Base-by-base conservation (phyloP, 1,140 invertebrate species). In the Periplaneta americana region DNA sequence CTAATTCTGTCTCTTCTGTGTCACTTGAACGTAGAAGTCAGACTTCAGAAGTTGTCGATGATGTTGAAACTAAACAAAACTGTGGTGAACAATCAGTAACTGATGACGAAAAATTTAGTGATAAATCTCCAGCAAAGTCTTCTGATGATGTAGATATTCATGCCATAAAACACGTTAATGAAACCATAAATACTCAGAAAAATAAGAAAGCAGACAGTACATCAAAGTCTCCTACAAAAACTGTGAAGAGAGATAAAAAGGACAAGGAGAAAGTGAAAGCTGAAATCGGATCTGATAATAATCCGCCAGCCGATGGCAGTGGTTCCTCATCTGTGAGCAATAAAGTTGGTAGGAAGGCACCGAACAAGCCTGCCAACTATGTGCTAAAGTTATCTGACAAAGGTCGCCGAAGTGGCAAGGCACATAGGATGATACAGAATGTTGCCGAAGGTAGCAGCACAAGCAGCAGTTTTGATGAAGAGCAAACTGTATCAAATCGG, bases 381-480 rank as follows among this genome's bases (percentile, higher is more conserved):
- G n/a, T 34, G 15, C 33, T 81, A n/a, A 76, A 36, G 18, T 66
- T 81, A 22, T 33, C 74, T 22, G 80, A 81, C 10, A 81, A 81
- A 37, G 34, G 79, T 36, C 76, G 28, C 34, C 79, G 79, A 34
- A 81, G 39, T 57, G 80, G 80, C 18, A 37, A 75, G 33, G 80
- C 80, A n/a, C 80, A 81, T n/a, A 76, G 80, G n/a, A 34, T 81
- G 34, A 36, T 77, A 18, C 76, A 37, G 3, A 78, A 66, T 66
- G 75, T 77, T 77, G 31, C 3, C 31, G 75, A 80, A n/a, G 48
- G 48, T 22, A 76, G 36, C 39, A 77, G 75, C 34, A 81, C 74
- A 36, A 75, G 34, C 22, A 81, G 80, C 66, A 81, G 80, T 66
- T 81, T 81, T 31, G 80, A 81, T 81, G 80, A 81, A 28, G 74